phyloP scores from a whole-genome alignment of 2,888 invertebrate species.

The Horisme vitalbata region DNA sequence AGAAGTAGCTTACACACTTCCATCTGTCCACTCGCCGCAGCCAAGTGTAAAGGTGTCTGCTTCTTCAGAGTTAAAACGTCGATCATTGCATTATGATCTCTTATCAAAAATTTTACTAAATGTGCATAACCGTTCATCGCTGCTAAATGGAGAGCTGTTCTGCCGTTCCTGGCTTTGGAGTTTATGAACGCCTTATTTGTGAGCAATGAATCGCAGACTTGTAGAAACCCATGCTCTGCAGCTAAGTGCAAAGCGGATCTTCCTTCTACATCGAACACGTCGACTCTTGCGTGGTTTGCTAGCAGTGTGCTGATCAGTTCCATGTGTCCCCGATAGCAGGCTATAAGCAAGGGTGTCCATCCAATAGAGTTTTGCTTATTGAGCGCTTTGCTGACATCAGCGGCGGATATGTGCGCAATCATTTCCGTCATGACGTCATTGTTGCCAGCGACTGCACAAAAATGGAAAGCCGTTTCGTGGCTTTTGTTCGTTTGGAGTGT shows the following conservation, averaged over 20 bases:
- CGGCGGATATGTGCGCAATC: constrained; percentile 94
- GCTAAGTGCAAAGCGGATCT: constrained; percentile 97
- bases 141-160: constrained; percentile 98
- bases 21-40: constrained; percentile 97
- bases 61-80: constrained; percentile 98
- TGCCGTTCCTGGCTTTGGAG: constrained; percentile 97
- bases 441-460: constrained; percentile 97
- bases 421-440: constrained; percentile 97
- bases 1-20: constrained; percentile 96
- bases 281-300: constrained; percentile 97
- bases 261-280: constrained; percentile 98
- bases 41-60: constrained; percentile 98
- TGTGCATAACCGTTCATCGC: constrained; percentile 98
- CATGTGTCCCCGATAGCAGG: constrained; percentile 97
- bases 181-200: constrained; percentile 99
- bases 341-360: constrained; percentile 98
- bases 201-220: constrained; percentile 94
- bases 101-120: constrained; percentile 94
- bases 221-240: constrained; percentile 95
- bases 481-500: constrained; percentile 92
- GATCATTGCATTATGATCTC: constrained; percentile 97
- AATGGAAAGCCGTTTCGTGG: constrained; percentile 97
- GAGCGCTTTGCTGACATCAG: constrained; percentile 95
- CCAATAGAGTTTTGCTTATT: constrained; percentile 97
- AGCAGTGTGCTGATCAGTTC: constrained; percentile 95